These are phyloP conservation scores for Pongo pygmaeus DNA, from an alignment of 2,113 vertebrate genomes.

Conservation along the genomic window DNA sequence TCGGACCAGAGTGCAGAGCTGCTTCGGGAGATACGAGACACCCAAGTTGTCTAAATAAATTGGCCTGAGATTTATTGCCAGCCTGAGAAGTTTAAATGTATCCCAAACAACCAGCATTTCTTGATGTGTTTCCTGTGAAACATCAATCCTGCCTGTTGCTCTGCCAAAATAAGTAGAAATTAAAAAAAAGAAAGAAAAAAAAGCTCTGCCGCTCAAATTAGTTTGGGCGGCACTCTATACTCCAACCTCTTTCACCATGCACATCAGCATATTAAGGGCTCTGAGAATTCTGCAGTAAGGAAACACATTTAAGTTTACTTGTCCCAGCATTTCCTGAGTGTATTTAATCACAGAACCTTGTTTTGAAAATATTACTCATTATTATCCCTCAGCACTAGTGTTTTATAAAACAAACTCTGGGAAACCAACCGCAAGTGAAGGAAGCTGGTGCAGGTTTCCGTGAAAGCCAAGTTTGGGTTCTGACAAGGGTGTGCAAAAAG, in stretches of 20 bases:
- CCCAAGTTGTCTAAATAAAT: constrained; percentile 58
- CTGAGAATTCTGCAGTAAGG: background rate
- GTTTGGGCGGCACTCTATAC: background rate
- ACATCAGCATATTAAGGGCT: background rate
- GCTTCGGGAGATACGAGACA: constrained; percentile 21
- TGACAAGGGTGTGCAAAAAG: background rate
- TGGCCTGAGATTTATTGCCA: constrained; percentile 36
- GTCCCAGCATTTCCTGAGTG: background rate
- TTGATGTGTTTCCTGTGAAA: constrained; percentile 57
- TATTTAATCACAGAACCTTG: background rate
- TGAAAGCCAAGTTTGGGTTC: background rate
- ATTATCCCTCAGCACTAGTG: background rate
- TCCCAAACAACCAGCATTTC: constrained; percentile 52
- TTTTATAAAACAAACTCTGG: constrained; percentile 51
- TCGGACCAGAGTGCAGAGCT: background rate
- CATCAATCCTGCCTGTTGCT: constrained; percentile 57
- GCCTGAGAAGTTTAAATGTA: constrained; percentile 59
- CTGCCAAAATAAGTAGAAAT: constrained; percentile 65
- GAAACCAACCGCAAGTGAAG: background rate
- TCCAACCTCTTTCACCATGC: background rate
- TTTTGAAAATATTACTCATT: constrained; percentile 60
- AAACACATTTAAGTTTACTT: background rate
- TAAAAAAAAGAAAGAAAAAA: background rate
- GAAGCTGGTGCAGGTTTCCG: background rate
- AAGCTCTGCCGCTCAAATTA: background rate